These are phyloP conservation scores for Dolichomitus sp. DNA, from an alignment of 2,888 invertebrate species.

Conservation along the genomic window DNA sequence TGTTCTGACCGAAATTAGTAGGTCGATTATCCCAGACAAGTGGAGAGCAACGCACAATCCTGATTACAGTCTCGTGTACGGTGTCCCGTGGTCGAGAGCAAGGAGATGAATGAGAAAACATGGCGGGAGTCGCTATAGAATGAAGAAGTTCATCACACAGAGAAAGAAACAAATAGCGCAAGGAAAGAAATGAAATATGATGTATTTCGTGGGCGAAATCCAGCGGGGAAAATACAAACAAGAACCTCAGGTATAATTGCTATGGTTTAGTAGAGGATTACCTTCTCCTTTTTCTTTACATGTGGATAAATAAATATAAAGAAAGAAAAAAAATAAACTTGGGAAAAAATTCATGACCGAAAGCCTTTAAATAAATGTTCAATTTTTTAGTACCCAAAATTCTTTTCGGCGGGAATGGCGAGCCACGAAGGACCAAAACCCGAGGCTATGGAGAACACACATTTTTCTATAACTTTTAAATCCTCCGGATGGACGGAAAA, in stretches of 20 bases:
- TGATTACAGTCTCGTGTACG: conserved; percentile 34
- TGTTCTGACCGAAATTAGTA: conserved; percentile 45
- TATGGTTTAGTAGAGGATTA: not conserved
- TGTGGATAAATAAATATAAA: too few species aligned
- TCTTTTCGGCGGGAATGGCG: conserved; percentile 92
- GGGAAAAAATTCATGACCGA: not conserved
- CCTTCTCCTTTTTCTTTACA: not conserved
- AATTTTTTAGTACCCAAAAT: conserved; percentile 88
- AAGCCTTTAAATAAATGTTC: conserved; percentile 19
- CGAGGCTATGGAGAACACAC: conserved; percentile 88
- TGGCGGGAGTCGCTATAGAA: not conserved
- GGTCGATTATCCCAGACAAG: conserved; percentile 38
- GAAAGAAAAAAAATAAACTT: not conserved
- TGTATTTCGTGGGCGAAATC: not conserved
- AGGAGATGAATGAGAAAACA: not conserved
- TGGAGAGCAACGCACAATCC: conserved; percentile 21
- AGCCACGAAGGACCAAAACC: conserved; percentile 90
- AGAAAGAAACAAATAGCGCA: not conserved
- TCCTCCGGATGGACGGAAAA: conserved; percentile 93
- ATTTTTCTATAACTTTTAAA: conserved; percentile 90
- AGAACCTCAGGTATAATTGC: not conserved
- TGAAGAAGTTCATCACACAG: not conserved
- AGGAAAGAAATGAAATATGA: not conserved
- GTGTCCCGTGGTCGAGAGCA: conserved; percentile 35
- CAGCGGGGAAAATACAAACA: not conserved